A percentile compares a stretch with the other conserved stretches of the same genome.
Conservation (phyloP, 2,797 vertebrate species). For the Hippocampus kuda region DNA sequence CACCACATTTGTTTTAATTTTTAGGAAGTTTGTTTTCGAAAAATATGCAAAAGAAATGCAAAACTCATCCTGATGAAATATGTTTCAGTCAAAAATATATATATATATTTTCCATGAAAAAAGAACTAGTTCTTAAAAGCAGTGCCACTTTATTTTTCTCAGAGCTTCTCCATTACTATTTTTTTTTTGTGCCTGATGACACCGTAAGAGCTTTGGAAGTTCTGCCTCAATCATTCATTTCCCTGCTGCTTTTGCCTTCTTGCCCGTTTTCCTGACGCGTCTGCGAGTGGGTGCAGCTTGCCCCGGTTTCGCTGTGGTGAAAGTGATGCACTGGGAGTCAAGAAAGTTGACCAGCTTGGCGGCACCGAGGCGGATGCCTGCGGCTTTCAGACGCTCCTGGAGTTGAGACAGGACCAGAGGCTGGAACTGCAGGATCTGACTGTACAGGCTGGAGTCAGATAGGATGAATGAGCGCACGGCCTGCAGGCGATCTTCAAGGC, state of each 20-base stretch:
- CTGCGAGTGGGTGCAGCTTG: constrained; percentile 26
- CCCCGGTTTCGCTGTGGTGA: constrained; percentile 76
- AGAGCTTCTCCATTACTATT: background rate
- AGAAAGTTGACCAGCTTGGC: constrained; percentile 81
- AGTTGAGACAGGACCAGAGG: constrained; percentile 79
- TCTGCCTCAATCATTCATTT: constrained; percentile 10
- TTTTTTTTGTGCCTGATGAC: background rate
- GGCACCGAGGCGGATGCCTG: constrained; percentile 73
- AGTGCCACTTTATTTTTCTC: background rate
- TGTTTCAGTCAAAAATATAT: background rate
- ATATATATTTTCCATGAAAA: background rate
- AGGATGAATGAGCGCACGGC: constrained; percentile 74
- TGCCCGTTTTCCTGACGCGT: constrained; percentile 32
- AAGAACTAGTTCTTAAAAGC: background rate
- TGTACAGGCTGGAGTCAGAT: constrained; percentile 67
- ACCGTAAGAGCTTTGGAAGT: background rate
- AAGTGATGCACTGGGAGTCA: constrained; percentile 86
- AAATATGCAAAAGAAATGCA: background rate
- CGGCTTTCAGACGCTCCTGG: constrained; percentile 70
- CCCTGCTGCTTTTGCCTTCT: constrained; percentile 8
- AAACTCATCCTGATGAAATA: background rate
- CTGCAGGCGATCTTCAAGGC: constrained; percentile 60
- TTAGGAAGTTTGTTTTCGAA: background rate
- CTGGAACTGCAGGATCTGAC: constrained; percentile 78
- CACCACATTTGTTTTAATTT: background rate